These are phyloP conservation scores for Microdon myrmicae DNA, from an alignment of 2,888 invertebrate genomes.

Conservation along the genomic window DNA sequence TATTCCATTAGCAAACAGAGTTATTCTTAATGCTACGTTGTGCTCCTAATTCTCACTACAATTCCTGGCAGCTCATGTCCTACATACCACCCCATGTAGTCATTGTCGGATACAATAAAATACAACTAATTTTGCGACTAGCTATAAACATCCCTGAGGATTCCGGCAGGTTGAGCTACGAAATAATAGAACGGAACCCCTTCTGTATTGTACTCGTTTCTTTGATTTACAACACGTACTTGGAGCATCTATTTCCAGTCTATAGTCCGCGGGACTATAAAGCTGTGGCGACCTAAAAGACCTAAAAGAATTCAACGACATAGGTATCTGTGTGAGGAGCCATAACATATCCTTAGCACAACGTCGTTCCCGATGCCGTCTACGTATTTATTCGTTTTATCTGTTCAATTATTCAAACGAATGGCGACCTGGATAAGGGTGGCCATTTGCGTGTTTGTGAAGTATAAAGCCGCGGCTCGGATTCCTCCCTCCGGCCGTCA, in stretches of 20 bases:
- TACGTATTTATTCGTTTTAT: slow-evolving; percentile 35
- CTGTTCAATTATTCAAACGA: slow-evolving; percentile 17
- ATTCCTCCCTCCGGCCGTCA: background rate
- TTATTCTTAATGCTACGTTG: no score
- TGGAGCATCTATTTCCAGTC: slow-evolving; percentile 2
- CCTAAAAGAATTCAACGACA: slow-evolving; percentile 31
- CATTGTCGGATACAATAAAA: no score
- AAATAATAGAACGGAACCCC: no score
- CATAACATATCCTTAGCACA: slow-evolving; percentile 44
- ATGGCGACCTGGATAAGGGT: slow-evolving; percentile 8
- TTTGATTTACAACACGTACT: slow-evolving; percentile 3
- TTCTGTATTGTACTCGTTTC: background rate
- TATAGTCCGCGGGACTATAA: slow-evolving; percentile 22
- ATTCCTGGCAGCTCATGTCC: no score
- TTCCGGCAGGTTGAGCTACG: background rate
- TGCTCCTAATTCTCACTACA: no score
- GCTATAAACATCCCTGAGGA: slow-evolving; percentile 13
- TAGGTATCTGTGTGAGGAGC: slow-evolving; percentile 19
- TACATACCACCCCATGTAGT: no score
- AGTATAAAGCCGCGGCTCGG: slow-evolving; percentile 36
- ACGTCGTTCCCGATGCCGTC: slow-evolving; percentile 36
- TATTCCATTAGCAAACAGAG: no score
- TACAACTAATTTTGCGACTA: slow-evolving; percentile 7
- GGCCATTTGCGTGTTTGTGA: slow-evolving; percentile 38
- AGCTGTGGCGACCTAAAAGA: slow-evolving; percentile 34